Percentiles rank a stretch among this genome's conserved stretches.
These are phyloP conservation scores for Chymomyza caudatula DNA, from an alignment of 2,888 invertebrate genomes.

Conservation along the genomic window DNA sequence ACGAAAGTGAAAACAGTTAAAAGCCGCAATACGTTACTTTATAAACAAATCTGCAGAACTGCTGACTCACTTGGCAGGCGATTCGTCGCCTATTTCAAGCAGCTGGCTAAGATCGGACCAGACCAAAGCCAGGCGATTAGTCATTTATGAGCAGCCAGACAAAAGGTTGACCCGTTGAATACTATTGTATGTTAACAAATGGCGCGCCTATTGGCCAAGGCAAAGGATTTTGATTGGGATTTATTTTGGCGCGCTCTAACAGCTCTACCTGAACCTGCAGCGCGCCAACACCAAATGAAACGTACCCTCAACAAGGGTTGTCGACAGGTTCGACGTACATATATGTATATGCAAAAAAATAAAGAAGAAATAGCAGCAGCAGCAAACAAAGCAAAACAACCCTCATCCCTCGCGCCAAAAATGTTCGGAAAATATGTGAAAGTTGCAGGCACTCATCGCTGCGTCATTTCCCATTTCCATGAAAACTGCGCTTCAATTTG, in stretches of 20 bases:
- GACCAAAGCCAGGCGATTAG: conserved; percentile 28
- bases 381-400: conserved; percentile 32
- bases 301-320: conserved; percentile 44
- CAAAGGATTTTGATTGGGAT: conserved; percentile 23
- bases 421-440: conserved; percentile 41
- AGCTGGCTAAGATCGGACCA: neutral
- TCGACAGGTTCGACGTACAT: conserved; percentile 35
- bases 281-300: conserved; percentile 13
- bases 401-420: conserved; percentile 66
- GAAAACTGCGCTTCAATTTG: conserved; percentile 39
- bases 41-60: conserved; percentile 4
- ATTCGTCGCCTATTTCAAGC: conserved; percentile 7
- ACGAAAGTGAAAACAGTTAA: conserved; percentile 58
- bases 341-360: neutral
- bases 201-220: conserved; percentile 28
- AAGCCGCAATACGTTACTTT: conserved; percentile 31
- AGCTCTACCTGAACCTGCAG: conserved; percentile 41
- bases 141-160: conserved; percentile 29
- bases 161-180: too few species aligned
- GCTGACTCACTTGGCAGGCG: conserved; percentile 36
- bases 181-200: too few species aligned
- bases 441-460: conserved; percentile 26
- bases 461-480: conserved; percentile 41
- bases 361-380: conserved; percentile 4
- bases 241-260: conserved; percentile 26